phyloP scores from a whole-genome alignment of 2,888 invertebrate species.

The Charanyca ferruginea region DNA sequence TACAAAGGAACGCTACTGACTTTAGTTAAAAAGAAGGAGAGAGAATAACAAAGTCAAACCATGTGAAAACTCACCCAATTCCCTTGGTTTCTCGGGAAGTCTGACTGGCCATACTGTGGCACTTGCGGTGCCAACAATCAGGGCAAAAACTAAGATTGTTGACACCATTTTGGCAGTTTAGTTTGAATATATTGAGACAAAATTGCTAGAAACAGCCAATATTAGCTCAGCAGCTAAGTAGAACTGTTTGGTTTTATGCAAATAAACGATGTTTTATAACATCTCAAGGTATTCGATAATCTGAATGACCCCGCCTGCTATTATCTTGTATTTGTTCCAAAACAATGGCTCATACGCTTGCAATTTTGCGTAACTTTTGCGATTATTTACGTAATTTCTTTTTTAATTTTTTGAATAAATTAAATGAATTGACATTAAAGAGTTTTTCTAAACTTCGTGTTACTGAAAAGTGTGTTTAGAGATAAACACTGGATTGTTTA shows the following conservation, averaged over 20 bases:
- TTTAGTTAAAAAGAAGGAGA: background rate
- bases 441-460: too few species aligned
- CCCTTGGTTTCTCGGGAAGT: conserved; percentile 74
- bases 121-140: conserved; percentile 74
- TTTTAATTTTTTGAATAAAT: too few species aligned
- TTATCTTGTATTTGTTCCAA: conserved; percentile 81
- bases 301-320: conserved; percentile 74
- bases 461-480: too few species aligned
- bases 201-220: conserved; percentile 1
- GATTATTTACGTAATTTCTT: conserved; percentile 11
- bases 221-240: background rate
- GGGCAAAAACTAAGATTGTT: conserved; percentile 74
- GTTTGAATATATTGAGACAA: conserved; percentile 6
- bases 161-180: conserved; percentile 74
- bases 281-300: conserved; percentile 58
- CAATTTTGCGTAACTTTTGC: conserved; percentile 60
- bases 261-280: conserved; percentile 12
- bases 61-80: conserved; percentile 84
- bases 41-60: conserved; percentile 29
- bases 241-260: conserved; percentile 17
- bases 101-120: conserved; percentile 76
- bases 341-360: conserved; percentile 69
- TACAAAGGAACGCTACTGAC: too few species aligned
- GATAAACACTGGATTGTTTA: too few species aligned
- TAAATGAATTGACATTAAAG: too few species aligned